These are phyloP conservation scores for Eilema griseolum DNA, from an alignment of 2,888 invertebrate species.

Conservation along the genomic window DNA sequence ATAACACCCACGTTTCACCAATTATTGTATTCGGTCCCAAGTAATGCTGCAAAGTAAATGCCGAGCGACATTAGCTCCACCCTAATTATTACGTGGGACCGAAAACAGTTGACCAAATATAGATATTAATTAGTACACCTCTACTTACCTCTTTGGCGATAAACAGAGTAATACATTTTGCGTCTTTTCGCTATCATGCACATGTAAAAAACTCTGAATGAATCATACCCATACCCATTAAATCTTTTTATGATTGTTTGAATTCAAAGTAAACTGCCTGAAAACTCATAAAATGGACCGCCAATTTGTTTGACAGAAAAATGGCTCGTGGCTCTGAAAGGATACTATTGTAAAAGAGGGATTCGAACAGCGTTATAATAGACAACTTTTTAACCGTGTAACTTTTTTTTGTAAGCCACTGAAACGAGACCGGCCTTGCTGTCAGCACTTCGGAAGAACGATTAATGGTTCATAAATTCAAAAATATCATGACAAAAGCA, in stretches of 20 bases:
- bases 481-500: neutral
- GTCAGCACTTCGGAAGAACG: neutral
- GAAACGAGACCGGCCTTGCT: neutral
- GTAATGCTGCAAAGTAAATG: no score
- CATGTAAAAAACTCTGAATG: neutral
- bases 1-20: no score
- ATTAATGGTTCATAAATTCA: slow-evolving; percentile 5
- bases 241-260: slow-evolving; percentile 5
- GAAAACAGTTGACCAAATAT: no score
- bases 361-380: slow-evolving; percentile 2
- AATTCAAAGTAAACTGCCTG: slow-evolving; percentile 14
- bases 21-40: no score
- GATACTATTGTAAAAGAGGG: slow-evolving; percentile 7
- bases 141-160: no score
- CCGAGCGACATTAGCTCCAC: no score
- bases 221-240: neutral
- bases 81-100: no score
- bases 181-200: no score
- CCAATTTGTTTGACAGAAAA: slow-evolving; percentile 29
- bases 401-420: slow-evolving; percentile 5
- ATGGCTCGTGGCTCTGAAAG: slow-evolving; percentile 16
- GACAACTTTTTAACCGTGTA: slow-evolving; percentile 10
- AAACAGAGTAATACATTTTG: no score
- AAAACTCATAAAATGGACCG: slow-evolving; percentile 28
- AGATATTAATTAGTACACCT: no score